Conservation (phyloP, 2,888 invertebrate species). For the Drosophila rellima region DNA sequence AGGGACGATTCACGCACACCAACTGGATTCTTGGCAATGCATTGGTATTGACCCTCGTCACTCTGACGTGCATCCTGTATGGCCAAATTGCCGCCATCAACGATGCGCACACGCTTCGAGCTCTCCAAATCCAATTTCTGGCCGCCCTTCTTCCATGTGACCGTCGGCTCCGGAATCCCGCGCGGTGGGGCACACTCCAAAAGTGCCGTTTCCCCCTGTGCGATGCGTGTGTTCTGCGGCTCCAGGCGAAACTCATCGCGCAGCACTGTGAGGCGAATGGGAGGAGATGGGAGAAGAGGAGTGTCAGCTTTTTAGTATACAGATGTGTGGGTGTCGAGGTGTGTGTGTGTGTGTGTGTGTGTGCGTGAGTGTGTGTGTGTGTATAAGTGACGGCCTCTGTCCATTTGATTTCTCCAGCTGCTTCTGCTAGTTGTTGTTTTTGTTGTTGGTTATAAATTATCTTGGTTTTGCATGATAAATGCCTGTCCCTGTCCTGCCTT, state of each 20-base stretch:
- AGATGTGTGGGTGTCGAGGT: constrained; percentile 1
- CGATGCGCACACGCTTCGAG: constrained; percentile 90
- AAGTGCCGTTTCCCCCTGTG: constrained; percentile 93
- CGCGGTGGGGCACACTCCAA: constrained; percentile 95
- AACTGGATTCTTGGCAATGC: constrained; percentile 93
- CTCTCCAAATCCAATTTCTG: constrained; percentile 90
- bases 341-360: no score
- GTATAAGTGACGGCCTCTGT: constrained; percentile 61
- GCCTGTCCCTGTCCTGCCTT: constrained; percentile 63
- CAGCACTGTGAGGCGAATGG: constrained; percentile 88
- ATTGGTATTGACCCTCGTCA: constrained; percentile 93
- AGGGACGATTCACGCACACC: constrained; percentile 91
- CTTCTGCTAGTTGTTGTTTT: neutral
- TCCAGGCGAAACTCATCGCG: constrained; percentile 95
- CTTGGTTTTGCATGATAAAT: constrained; percentile 78
- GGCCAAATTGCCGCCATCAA: constrained; percentile 92
- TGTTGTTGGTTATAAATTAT: constrained; percentile 78
- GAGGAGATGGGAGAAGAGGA: constrained; percentile 20
- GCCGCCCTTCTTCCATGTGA: constrained; percentile 95
- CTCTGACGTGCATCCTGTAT: constrained; percentile 92
- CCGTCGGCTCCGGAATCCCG: constrained; percentile 95
- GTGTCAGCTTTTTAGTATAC: constrained; percentile 16
- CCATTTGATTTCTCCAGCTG: constrained; percentile 55
- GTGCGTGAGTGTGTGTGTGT: neutral
- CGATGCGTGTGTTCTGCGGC: constrained; percentile 93